A percentile compares a stretch with the other conserved stretches of the same genome.
phyloP scores from a whole-genome alignment of 2,113 vertebrate species.

The Paedocypris sp. region DNA sequence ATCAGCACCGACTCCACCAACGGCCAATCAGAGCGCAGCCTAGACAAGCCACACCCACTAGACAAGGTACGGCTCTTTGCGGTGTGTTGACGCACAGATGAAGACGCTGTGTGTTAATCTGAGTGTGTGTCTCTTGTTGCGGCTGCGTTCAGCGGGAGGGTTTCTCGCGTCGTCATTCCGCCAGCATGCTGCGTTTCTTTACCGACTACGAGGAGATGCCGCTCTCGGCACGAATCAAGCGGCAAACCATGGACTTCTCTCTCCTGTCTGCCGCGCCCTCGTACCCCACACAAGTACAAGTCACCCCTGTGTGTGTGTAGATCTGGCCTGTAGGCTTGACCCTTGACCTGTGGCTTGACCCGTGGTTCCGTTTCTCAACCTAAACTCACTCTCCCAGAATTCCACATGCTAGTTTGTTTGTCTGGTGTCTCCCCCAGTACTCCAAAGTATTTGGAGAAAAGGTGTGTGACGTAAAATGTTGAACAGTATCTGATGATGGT shows the following conservation, averaged over 20 bases:
- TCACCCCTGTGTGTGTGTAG: no score
- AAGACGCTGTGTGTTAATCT: slow-evolving; percentile 31
- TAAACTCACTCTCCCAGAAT: no score
- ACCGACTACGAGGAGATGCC: slow-evolving; percentile 59
- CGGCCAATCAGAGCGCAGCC: slow-evolving; percentile 77
- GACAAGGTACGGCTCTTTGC: slow-evolving; percentile 75
- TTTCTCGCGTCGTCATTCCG: slow-evolving; percentile 75
- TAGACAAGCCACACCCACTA: slow-evolving; percentile 80
- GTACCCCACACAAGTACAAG: slow-evolving; percentile 60
- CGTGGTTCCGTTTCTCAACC: no score
- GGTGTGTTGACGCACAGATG: background rate
- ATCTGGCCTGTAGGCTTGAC: no score
- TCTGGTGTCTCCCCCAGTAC: no score
- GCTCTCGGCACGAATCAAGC: slow-evolving; percentile 62
- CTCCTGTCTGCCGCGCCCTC: slow-evolving; percentile 67
- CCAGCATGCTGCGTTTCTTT: slow-evolving; percentile 56
- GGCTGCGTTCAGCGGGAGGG: slow-evolving; percentile 65
- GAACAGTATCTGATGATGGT: no score
- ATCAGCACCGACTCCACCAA: slow-evolving; percentile 91
- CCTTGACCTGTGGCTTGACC: slow-evolving; percentile 49
- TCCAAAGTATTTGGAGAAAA: no score
- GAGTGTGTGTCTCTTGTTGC: slow-evolving; percentile 57
- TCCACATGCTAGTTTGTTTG: no score
- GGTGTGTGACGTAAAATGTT: no score
- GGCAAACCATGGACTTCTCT: slow-evolving; percentile 85